Base-by-base conservation (phyloP, 2,888 invertebrate genomes). In the Leistus spinibarbis region DNA sequence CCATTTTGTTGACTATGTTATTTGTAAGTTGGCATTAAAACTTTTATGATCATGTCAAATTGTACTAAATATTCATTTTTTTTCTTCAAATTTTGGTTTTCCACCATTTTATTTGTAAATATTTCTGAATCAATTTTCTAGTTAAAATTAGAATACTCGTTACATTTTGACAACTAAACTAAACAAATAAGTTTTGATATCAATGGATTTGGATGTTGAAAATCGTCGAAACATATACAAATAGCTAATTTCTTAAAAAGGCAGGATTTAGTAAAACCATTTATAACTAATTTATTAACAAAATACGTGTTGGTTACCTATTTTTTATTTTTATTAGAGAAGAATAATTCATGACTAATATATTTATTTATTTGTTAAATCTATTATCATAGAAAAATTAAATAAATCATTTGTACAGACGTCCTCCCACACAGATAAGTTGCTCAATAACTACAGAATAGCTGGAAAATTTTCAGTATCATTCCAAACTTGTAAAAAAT, bases 301-400 rank as follows among this genome's bases (percentile, higher is more conserved):
- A 40, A 40, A 40, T 40, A 40, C 40, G 66, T 53, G 24, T 17
- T 75, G 75, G 75, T 75, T 75, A 75, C 75, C 75, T 75, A 69
- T 70, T 67, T 60, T 65, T 67, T 60, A 67, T 60, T 56, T 72
- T 40, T 40, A 40, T 40, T 40, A 70, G 63, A 72, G 72, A 72
- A 65, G 53, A 67, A 67, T 73, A 73, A 73, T 60, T 19, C 73
- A 73, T 73, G 67, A 73, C 73, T 73, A 73, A 73, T 73, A 73
- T 73, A 73, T 73, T 73, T 73, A 73, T 73, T 73, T 73, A 73
- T 73, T 73, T 67, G 54, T 57, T 71, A 22, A 60, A 40, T 40
- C 40, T 40, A 40, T 40, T 40, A 40, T 13, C 7, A 40, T 40
- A 10, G 13, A 40, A 40, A 27, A 27, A 27, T 7, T 7, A 40